Conservation (phyloP, 2,888 invertebrate genomes). For the Seladonia tumulorum region DNA sequence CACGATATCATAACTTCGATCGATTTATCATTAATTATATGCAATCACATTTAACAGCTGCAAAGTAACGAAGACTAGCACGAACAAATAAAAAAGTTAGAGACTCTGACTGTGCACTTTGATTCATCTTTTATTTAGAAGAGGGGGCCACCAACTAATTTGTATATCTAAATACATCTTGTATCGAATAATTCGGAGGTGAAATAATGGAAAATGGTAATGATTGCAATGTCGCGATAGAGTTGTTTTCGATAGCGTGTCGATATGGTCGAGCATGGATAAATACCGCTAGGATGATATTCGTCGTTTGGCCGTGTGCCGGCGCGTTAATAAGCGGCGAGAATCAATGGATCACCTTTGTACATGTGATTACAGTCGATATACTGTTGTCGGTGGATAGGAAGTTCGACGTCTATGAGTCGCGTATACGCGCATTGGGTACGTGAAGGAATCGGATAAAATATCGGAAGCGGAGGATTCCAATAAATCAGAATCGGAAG, state of each 20-base stretch:
- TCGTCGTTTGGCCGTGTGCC: neutral
- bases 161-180: no score
- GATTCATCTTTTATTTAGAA: no score
- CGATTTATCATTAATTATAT: neutral
- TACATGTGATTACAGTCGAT: slow-evolving; percentile 44
- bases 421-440: slow-evolving; percentile 56
- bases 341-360: slow-evolving; percentile 19
- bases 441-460: slow-evolving; percentile 76
- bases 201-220: neutral
- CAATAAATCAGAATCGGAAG: slow-evolving; percentile 83
- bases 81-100: neutral
- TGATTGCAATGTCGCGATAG: neutral
- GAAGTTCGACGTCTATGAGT: slow-evolving; percentile 55
- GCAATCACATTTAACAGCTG: neutral
- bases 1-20: neutral
- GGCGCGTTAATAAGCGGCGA: neutral
- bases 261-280: neutral
- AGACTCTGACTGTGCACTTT: no score
- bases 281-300: neutral
- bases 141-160: no score
- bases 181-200: neutral
- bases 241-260: neutral
- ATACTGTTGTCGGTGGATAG: slow-evolving; percentile 46
- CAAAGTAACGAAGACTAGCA: neutral
- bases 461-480: slow-evolving; percentile 82